Evolutionary conservation across 2,888 invertebrate species (phyloP), one percentile per base, ranked within the genome.

Genomic region (Troilus luridus): DNA sequence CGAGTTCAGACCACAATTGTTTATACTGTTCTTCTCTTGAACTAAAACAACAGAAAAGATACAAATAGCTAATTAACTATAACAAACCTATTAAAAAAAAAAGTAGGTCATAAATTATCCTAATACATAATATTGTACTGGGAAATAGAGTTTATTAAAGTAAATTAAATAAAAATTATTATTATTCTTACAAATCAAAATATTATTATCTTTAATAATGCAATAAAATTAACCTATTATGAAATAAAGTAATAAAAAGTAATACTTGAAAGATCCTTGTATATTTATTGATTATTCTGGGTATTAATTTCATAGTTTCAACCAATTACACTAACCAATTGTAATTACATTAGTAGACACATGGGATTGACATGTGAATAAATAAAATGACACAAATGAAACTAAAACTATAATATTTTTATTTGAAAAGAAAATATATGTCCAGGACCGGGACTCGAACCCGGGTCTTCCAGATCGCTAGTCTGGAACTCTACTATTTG

Each of bases 1-100:
- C 99, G 88, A 99, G 94, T 94, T 99, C 99, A 60, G 96, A 95
- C 97, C 98, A 99, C 94, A 99, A 96, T 59, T 97, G 95, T 88
- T 97, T 96, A 95, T 99, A 99, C 93, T 98, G 98, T 93, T 99
- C 98, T 93, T 98, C 98, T 92, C 95, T 95, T 93, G 89, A 92
- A 67, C 91, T 92, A 56, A 67, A 88, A 62, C 27, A 77, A 12
- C 41, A 6, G 12, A 77, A n/a, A 77, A 41, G 17, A 41, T 14
- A 88, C 9, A 81, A 24, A 85, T n/a, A 56, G 88, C 41, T 17
- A n/a, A 27, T 21, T 64, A 88, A 24, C 85, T 81, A 41, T 5
- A 41, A 5, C 2, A 88, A 88, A 91, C 7, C 72, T 88, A 62
- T 60, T 41, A n/a, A 58, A 54, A 41, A n/a, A n/a, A 24, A 54